phyloP scores from a whole-genome alignment of 2,888 invertebrate species.

The Polyploca ridens region DNA sequence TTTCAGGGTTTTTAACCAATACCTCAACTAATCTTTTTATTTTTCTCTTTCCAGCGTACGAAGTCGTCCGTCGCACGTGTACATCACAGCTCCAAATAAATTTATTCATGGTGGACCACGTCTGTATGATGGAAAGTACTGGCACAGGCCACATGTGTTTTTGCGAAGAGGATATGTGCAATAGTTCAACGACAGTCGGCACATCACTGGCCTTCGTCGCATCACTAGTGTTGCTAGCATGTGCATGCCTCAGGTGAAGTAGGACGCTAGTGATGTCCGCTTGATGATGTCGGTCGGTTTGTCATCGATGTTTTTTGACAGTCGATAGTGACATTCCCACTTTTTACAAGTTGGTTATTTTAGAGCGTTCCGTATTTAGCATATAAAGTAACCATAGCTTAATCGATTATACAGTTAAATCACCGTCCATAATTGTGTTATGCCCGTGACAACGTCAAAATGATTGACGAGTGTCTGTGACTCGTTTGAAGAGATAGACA shows the following conservation, averaged over 20 bases:
- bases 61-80: constrained; percentile 95
- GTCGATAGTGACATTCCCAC: background rate
- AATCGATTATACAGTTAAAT: constrained; percentile 6
- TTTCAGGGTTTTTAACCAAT: background rate
- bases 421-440: constrained; percentile 8
- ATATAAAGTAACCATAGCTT: background rate
- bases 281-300: constrained; percentile 30
- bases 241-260: constrained; percentile 81
- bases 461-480: background rate
- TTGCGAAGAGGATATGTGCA: constrained; percentile 99
- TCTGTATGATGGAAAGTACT: constrained; percentile 99
- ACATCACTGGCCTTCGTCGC: constrained; percentile 55
- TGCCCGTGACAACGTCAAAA: constrained; percentile 8
- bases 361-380: constrained; percentile 11
- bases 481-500: background rate
- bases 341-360: constrained; percentile 12
- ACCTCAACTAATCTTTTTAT: background rate
- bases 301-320: constrained; percentile 22
- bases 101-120: constrained; percentile 98
- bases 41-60: constrained; percentile 88
- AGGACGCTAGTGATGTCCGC: constrained; percentile 57
- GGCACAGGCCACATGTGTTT: constrained; percentile 99
- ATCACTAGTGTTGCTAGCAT: constrained; percentile 68
- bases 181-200: constrained; percentile 71
- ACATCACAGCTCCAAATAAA: constrained; percentile 97